Conservation (phyloP, 2,797 vertebrate species). For the Artibeus lituratus region DNA sequence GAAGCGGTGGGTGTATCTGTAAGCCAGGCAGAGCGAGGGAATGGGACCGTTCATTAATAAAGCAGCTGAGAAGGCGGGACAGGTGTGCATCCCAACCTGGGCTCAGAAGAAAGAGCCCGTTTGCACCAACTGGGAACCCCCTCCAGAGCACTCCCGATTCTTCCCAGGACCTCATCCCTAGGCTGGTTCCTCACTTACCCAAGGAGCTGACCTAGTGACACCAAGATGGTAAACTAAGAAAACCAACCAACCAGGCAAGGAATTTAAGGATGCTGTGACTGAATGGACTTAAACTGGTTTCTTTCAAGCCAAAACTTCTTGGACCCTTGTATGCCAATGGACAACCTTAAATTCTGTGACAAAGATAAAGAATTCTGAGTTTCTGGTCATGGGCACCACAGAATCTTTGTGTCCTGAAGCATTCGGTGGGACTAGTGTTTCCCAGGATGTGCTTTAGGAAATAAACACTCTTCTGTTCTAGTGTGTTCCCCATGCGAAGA, state of each 20-base stretch:
- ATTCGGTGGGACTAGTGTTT: not conserved
- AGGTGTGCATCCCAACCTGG: not conserved
- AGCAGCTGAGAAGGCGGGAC: not conserved
- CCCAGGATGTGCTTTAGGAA: not conserved
- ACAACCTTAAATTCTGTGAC: not conserved
- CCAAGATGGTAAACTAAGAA: not conserved
- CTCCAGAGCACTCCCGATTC: fast-evolving
- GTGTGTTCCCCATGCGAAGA: not conserved
- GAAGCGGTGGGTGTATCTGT: not conserved
- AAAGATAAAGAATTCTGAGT: not conserved
- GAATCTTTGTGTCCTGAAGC: not conserved
- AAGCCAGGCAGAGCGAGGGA: not conserved
- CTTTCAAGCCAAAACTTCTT: not conserved
- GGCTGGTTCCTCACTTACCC: not conserved
- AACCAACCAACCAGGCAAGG: not conserved
- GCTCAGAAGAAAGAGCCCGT: not conserved
- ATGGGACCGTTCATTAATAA: not conserved
- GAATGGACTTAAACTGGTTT: not conserved
- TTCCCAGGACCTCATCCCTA: not conserved
- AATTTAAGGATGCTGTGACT: not conserved
- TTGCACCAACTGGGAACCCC: not conserved
- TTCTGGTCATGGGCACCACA: not conserved
- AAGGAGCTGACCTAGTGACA: not conserved
- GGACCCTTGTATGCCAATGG: not conserved
- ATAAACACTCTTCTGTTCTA: not conserved